Conservation (phyloP, 2,797 vertebrate species). For the Aeoliscus strigatus region DNA sequence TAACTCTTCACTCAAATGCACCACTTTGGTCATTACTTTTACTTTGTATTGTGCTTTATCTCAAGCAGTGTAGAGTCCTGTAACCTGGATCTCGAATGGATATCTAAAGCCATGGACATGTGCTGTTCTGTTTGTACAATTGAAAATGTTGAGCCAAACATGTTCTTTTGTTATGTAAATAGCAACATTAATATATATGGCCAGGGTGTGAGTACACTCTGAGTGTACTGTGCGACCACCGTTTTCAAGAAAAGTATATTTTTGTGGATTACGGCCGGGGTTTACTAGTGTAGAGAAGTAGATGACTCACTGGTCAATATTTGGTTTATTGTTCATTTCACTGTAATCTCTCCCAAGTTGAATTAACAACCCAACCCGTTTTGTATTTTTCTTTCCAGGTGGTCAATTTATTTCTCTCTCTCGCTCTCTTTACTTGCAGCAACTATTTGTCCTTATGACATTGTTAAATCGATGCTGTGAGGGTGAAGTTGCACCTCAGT, state of each 20-base stretch:
- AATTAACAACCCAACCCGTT: slow-evolving; percentile 82
- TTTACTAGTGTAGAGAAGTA: slow-evolving; percentile 92
- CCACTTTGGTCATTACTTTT: slow-evolving; percentile 74
- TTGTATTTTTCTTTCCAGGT: slow-evolving; percentile 72
- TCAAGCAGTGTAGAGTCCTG: slow-evolving; percentile 80
- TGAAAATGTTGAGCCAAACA: slow-evolving; percentile 94
- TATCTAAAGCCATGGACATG: slow-evolving; percentile 99
- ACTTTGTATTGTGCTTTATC: slow-evolving; percentile 82
- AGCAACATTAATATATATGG: slow-evolving; percentile 91
- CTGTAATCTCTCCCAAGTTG: slow-evolving; percentile 89
- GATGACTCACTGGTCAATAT: slow-evolving; percentile 95
- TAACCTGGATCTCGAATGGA: slow-evolving; percentile 88
- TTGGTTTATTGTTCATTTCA: slow-evolving; percentile 94
- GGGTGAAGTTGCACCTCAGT: slow-evolving; percentile 83
- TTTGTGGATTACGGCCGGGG: slow-evolving; percentile 97
- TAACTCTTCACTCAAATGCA: slow-evolving; percentile 71
- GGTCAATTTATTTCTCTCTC: slow-evolving; percentile 57
- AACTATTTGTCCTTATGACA: slow-evolving; percentile 83
- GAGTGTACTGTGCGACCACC: slow-evolving; percentile 87
- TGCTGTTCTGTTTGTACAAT: slow-evolving; percentile 91
- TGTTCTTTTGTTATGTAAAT: slow-evolving; percentile 80
- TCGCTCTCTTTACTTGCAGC: slow-evolving; percentile 75
- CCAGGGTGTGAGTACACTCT: slow-evolving; percentile 86
- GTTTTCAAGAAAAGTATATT: slow-evolving; percentile 94
- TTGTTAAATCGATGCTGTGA: slow-evolving; percentile 84